A percentile compares a stretch with the other conserved stretches of the same genome.
These are phyloP conservation scores for Coendou prehensilis DNA, from an alignment of 2,797 vertebrate genomes.

Conservation along the genomic window DNA sequence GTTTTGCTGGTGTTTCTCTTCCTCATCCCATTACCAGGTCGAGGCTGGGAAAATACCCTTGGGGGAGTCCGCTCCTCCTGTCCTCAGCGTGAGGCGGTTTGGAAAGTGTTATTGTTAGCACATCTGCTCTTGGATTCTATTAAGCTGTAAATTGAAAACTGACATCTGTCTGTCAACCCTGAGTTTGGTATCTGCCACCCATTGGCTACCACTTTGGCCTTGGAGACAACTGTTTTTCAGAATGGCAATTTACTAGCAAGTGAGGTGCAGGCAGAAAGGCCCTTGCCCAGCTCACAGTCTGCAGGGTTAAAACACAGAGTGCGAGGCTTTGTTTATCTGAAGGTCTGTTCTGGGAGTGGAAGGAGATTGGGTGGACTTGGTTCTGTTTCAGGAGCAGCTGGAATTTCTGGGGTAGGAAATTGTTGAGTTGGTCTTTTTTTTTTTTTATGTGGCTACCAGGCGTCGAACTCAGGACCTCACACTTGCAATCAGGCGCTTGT, in stretches of 20 bases:
- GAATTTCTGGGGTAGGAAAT: neutral
- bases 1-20: constrained; percentile 81
- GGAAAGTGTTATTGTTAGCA: constrained; percentile 84
- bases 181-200: neutral
- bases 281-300: neutral
- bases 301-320: neutral
- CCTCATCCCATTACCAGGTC: constrained; percentile 67
- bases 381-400: neutral
- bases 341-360: neutral
- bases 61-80: constrained; percentile 60
- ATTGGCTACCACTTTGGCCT: neutral
- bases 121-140: constrained; percentile 83
- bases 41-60: constrained; percentile 82
- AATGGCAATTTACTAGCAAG: rapidly evolving
- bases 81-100: constrained; percentile 70
- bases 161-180: constrained; percentile 65
- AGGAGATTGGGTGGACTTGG: neutral
- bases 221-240: constrained; percentile 15
- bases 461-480: too few species aligned
- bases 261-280: rapidly evolving
- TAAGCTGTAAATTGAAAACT: constrained; percentile 72
- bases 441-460: too few species aligned
- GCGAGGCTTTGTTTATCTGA: neutral
- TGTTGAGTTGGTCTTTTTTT: neutral
- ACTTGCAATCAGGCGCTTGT: too few species aligned